Evolutionary conservation across 2,113 vertebrate species (phyloP).

Genomic region (Okapia johnstoni): DNA sequence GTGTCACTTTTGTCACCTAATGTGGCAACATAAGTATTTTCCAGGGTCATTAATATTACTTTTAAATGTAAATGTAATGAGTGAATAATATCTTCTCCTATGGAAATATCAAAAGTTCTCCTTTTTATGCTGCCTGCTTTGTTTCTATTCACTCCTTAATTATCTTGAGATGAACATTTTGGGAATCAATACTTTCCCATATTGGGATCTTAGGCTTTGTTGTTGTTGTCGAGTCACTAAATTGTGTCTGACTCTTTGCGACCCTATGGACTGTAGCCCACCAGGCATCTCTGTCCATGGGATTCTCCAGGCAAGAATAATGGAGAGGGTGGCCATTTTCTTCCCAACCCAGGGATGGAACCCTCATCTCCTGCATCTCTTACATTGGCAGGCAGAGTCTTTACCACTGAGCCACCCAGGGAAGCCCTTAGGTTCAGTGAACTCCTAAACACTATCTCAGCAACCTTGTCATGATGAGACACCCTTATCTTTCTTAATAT

Average conservation of each 20-base stretch:
- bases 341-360: neutral
- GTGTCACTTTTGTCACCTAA: neutral
- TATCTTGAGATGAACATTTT: neutral
- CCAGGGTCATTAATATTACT: rapidly evolving
- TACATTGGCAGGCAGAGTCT: neutral
- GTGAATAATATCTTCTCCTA: neutral
- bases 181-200: neutral
- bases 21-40: too few species aligned
- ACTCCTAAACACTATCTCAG: neutral
- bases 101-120: rapidly evolving
- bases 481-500: neutral
- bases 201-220: neutral
- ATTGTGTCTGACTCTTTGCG: neutral
- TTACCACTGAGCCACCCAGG: neutral
- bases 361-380: neutral
- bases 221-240: neutral
- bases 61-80: neutral
- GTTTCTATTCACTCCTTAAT: neutral
- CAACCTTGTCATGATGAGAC: neutral
- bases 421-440: neutral
- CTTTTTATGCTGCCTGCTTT: neutral
- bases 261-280: neutral
- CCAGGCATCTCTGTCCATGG: neutral
- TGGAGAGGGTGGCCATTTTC: neutral
- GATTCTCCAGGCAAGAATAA: neutral